These are phyloP conservation scores for Felis chaus DNA, from an alignment of 2,113 vertebrate genomes.

Conservation along the genomic window DNA sequence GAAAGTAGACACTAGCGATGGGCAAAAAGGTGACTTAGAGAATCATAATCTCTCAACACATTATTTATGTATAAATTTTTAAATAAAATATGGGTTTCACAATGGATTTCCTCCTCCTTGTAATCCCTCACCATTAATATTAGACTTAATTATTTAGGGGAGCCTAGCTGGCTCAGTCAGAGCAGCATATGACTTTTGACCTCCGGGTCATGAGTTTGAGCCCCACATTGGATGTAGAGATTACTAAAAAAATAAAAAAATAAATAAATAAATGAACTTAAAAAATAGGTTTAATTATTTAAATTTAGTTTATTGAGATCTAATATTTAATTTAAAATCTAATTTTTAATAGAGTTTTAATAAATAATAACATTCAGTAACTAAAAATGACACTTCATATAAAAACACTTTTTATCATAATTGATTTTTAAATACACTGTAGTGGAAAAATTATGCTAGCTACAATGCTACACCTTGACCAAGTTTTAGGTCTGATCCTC, in stretches of 20 bases:
- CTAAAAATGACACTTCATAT: constrained; percentile 25
- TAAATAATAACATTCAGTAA: constrained; percentile 64
- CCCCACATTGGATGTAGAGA: background rate
- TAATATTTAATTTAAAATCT: constrained; percentile 70
- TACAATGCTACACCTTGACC: background rate
- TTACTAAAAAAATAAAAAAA: background rate
- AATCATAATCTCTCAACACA: background rate
- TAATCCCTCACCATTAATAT: constrained; percentile 47
- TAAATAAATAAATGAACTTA: background rate
- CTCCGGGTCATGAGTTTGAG: background rate
- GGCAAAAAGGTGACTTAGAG: background rate
- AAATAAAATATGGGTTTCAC: background rate
- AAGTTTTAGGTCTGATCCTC: background rate
- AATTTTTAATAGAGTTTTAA: constrained; percentile 62
- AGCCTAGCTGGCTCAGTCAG: background rate
- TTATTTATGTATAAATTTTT: background rate
- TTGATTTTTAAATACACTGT: constrained; percentile 66
- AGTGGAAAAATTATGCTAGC: constrained; percentile 31
- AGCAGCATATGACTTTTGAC: background rate
- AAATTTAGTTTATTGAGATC: constrained; percentile 60
- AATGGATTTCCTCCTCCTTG: background rate
- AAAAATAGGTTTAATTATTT: constrained; percentile 39
- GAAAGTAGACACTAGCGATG: background rate
- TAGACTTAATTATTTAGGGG: constrained; percentile 48
- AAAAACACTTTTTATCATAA: constrained; percentile 59